Evolutionary conservation across 2,797 vertebrate genomes (phyloP).

Genomic region (Crax fasciolata): DNA sequence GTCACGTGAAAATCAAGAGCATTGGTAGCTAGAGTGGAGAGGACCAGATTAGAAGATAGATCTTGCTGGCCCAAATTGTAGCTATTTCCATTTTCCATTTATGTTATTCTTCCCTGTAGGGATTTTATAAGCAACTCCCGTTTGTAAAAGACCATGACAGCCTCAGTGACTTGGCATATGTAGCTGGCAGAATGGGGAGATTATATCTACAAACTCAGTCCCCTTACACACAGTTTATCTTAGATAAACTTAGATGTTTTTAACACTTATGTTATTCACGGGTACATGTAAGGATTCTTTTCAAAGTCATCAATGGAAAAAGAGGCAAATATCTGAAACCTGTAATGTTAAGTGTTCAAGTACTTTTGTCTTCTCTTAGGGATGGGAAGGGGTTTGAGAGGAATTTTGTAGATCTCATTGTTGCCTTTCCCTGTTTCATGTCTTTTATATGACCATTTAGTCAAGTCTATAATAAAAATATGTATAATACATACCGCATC

Average conservation of each 20-base stretch:
- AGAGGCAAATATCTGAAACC: constrained; percentile 33
- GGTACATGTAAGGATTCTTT: background rate
- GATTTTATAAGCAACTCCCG: background rate
- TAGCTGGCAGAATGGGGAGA: background rate
- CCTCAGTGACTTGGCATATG: background rate
- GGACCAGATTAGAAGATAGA: background rate
- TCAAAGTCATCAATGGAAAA: constrained; percentile 4
- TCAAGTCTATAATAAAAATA: background rate
- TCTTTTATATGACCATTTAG: background rate
- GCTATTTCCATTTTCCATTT: constrained; percentile 19
- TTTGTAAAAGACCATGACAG: background rate
- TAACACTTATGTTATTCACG: background rate
- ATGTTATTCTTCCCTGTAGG: background rate
- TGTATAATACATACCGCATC: background rate
- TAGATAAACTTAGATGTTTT: background rate
- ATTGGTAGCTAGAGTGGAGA: background rate
- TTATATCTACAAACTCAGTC: background rate
- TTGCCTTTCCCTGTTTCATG: background rate
- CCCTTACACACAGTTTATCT: constrained; percentile 10
- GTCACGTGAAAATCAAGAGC: background rate
- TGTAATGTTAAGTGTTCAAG: background rate
- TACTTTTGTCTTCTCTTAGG: background rate
- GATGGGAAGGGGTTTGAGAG: background rate
- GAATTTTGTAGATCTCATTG: background rate
- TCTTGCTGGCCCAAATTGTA: background rate